Base-by-base conservation (phyloP, 1,140 invertebrate genomes). In the Acyrthosiphon pisum region DNA sequence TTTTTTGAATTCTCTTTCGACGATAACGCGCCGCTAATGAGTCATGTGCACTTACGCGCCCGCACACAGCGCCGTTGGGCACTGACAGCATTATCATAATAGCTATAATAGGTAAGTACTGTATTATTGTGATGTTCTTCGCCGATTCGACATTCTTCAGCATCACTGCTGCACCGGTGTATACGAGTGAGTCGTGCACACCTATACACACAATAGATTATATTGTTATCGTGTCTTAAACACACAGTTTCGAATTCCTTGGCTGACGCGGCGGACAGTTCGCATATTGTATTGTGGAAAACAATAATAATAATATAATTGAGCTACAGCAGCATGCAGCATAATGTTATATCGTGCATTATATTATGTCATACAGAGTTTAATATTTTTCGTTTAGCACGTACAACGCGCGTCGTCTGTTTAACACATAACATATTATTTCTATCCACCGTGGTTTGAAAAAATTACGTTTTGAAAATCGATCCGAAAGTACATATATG, bases 21-120 rank as follows among this genome's bases (percentile, higher is more conserved):
- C 83, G 83, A 84, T 84, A 84, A 84, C 37, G 83, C 60, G n/a
- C 60, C n/a, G 30, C n/a, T 76, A n/a, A n/a, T 76, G 83, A 26
- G 83, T 26, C 37, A 84, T 26, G 26, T 9, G 9, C 37, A 84
- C 9, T 37, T 37, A 83, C 87, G 46, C 46, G 46, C 41, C 20
- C 76, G 26, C 56, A 56, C 56, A 26, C 56, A 23, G 56, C 56
- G 60, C 60, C 60, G n/a, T 76, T 76, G 60, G 60, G 4, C 60
- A 18, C 60, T 76, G 6, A 76, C 60, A 18, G 83, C 18, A 37
- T 41, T 37, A 37, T 37, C 35, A 22, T 83, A 81, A 37, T 35
- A 8, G n/a, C 20, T 23, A 84, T 44, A 22, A 50, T 23, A 22
- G 14, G 14, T 22, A 53, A 11, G 48, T 53, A 22, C 2, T 41